phyloP scores from a whole-genome alignment of 2,797 vertebrate species.

The Selene dorsalis region DNA sequence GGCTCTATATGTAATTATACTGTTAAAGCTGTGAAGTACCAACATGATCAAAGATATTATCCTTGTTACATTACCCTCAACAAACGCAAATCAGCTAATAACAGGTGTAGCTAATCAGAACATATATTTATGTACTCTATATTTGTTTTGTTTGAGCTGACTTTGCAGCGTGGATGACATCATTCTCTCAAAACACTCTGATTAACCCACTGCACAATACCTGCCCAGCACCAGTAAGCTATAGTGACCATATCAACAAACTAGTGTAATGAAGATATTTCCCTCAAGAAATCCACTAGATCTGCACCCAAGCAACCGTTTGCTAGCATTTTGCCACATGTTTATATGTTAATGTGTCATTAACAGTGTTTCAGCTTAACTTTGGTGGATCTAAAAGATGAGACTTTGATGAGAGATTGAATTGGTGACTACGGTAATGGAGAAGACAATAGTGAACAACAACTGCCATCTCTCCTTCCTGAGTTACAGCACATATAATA shows the following conservation, averaged over 20 bases:
- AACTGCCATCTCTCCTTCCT: neutral
- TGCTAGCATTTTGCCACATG: neutral
- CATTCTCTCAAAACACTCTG: too few relatives aligned
- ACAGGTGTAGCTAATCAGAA: neutral
- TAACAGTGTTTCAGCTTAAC: neutral
- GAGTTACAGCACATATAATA: too few relatives aligned
- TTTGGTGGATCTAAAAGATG: neutral
- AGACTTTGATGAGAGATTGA: neutral
- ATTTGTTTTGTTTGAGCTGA: too few relatives aligned
- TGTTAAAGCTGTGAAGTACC: constrained; percentile 29
- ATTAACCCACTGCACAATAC: too few relatives aligned
- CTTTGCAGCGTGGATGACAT: too few relatives aligned
- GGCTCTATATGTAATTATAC: constrained; percentile 23
- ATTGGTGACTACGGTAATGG: too few relatives aligned
- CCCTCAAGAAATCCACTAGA: neutral
- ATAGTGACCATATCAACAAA: neutral
- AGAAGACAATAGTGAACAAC: too few relatives aligned
- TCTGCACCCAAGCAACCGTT: neutral
- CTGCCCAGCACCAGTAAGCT: too few relatives aligned
- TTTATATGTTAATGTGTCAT: neutral
- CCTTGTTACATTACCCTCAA: neutral
- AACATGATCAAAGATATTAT: neutral
- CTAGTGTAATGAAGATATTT: neutral
- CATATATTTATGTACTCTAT: too few relatives aligned
- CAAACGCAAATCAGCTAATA: constrained; percentile 18